phyloP scores from a whole-genome alignment of 2,797 vertebrate species.

The Sciurus vulgaris region DNA sequence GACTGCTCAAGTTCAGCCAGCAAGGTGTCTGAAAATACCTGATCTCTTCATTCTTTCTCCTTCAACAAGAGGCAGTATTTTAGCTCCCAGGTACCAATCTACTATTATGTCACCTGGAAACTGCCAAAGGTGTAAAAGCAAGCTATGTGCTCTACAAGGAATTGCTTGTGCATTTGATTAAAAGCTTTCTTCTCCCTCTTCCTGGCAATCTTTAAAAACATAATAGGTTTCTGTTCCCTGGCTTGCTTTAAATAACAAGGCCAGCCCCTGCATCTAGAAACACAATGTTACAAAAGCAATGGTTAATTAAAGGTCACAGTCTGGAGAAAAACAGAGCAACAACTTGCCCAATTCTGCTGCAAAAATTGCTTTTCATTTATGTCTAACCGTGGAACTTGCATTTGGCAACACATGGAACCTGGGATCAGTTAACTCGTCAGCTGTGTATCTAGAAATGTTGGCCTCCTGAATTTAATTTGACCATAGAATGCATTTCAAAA shows the following conservation, averaged over 20 bases:
- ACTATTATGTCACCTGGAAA: not conserved
- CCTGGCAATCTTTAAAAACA: conserved; percentile 50
- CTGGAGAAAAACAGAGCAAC: conserved; percentile 38
- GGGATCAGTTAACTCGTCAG: not conserved
- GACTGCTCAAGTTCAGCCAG: not conserved
- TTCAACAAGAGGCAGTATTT: not conserved
- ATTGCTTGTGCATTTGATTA: not conserved
- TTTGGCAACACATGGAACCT: not conserved
- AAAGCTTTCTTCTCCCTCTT: not conserved
- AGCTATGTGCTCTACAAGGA: not conserved
- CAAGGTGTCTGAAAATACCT: not conserved
- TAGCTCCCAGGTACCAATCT: not conserved
- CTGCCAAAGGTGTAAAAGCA: not conserved
- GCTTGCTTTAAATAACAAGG: conserved; percentile 65
- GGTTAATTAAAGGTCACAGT: conserved; percentile 72
- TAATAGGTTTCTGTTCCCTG: conserved; percentile 50
- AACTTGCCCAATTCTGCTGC: not conserved
- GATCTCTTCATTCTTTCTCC: not conserved
- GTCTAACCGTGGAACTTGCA: conserved; percentile 1
- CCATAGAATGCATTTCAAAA: not conserved
- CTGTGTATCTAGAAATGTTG: not conserved
- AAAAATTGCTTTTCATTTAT: conserved; percentile 41
- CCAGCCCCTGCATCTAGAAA: not conserved
- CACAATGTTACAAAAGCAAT: conserved; percentile 32
- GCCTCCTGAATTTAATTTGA: not conserved